These are phyloP conservation scores for Colostygia pectinataria DNA, from an alignment of 2,888 invertebrate genomes.

Conservation along the genomic window DNA sequence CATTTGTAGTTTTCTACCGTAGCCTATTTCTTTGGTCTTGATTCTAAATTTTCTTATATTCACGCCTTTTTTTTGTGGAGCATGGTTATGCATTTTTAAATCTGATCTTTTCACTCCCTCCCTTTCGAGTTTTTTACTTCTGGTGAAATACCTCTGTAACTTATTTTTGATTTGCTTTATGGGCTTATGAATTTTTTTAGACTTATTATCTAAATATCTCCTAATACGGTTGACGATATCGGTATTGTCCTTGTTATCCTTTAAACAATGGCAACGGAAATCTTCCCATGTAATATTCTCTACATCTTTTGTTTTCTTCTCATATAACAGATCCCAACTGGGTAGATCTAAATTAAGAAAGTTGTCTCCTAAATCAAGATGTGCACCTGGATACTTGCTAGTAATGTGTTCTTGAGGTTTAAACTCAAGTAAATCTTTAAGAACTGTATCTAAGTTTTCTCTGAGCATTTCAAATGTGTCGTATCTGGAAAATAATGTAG, in stretches of 20 bases:
- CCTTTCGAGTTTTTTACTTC: slow-evolving; percentile 15
- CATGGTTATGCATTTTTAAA: background rate
- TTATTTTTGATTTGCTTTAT: slow-evolving; percentile 45
- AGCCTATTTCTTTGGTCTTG: slow-evolving; percentile 33
- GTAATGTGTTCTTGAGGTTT: slow-evolving; percentile 55
- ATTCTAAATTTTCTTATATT: slow-evolving; percentile 32
- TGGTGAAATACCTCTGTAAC: slow-evolving; percentile 36
- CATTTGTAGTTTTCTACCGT: slow-evolving; percentile 47
- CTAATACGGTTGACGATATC: slow-evolving; percentile 65
- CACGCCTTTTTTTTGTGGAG: slow-evolving; percentile 3
- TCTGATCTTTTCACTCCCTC: slow-evolving; percentile 32
- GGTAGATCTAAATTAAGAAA: slow-evolving; percentile 42
- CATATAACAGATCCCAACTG: slow-evolving; percentile 32
- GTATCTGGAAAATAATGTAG: slow-evolving; percentile 84
- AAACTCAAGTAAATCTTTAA: slow-evolving; percentile 86
- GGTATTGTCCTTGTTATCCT: slow-evolving; percentile 41
- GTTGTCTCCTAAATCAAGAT: slow-evolving; percentile 58
- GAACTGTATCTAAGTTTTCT: slow-evolving; percentile 88
- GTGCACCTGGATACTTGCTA: slow-evolving; percentile 63
- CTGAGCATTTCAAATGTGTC: slow-evolving; percentile 95
- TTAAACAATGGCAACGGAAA: slow-evolving; percentile 32
- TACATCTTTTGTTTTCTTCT: slow-evolving; percentile 38
- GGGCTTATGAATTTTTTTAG: slow-evolving; percentile 45
- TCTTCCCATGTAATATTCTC: slow-evolving; percentile 37
- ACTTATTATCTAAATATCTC: slow-evolving; percentile 60